These are phyloP conservation scores for Berghia stephanieae DNA, from an alignment of 1,140 invertebrate species.

Conservation along the genomic window DNA sequence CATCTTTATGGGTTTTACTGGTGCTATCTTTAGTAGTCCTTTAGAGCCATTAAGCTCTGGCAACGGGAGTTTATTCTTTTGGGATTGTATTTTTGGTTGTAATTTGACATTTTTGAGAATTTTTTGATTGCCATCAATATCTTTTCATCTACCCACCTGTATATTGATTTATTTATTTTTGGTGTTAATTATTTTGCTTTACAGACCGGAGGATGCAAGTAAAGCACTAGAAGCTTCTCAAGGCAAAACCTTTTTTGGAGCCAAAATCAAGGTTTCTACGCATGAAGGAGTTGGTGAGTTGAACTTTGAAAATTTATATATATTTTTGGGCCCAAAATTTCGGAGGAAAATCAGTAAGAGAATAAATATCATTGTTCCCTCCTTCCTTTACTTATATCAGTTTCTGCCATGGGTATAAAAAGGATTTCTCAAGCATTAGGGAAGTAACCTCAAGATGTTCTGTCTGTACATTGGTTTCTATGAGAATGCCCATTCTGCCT, in stretches of 20 bases:
- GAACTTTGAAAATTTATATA: too few relatives aligned
- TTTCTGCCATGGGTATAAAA: too few relatives aligned
- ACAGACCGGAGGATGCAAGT: constrained; percentile 87
- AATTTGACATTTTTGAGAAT: background rate
- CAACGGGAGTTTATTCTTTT: background rate
- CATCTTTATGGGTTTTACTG: background rate
- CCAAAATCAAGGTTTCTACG: constrained; percentile 57
- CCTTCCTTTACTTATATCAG: too few relatives aligned
- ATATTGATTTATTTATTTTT: constrained; percentile 11
- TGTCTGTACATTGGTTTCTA: too few relatives aligned
- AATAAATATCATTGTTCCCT: too few relatives aligned
- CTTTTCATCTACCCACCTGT: background rate
- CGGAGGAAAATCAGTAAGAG: too few relatives aligned
- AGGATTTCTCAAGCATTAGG: too few relatives aligned
- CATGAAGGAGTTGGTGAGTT: constrained; percentile 64
- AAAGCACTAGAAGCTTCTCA: constrained; percentile 95
- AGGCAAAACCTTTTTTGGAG: constrained; percentile 94
- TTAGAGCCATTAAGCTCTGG: too few relatives aligned
- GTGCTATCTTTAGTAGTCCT: background rate
- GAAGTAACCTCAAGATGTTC: too few relatives aligned
- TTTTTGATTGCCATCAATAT: background rate
- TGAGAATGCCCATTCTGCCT: too few relatives aligned
- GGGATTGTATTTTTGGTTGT: background rate
- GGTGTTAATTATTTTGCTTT: constrained; percentile 37
- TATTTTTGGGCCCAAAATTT: too few relatives aligned